A percentile compares a stretch with the other conserved stretches of the same genome.
phyloP scores from a whole-genome alignment of 2,797 vertebrate species.

The Rhinophrynus dorsalis region DNA sequence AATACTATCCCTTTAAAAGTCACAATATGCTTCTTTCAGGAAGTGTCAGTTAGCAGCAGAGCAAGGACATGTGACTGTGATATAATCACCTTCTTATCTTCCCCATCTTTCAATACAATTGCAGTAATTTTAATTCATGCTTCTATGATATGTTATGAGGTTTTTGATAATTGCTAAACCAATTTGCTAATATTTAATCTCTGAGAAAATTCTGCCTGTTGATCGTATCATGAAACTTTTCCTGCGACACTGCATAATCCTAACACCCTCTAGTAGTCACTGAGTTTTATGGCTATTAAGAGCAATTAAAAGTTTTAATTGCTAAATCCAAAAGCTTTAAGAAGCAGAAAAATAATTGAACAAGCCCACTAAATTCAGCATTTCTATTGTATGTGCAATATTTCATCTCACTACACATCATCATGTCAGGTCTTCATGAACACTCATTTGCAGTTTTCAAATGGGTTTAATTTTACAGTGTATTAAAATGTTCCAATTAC shows the following conservation, averaged over 20 bases:
- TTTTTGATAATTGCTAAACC: constrained; percentile 23
- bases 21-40: no score
- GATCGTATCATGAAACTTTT: constrained; percentile 36
- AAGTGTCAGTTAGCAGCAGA: no score
- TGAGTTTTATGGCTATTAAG: constrained; percentile 32
- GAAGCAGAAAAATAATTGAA: constrained; percentile 31
- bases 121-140: constrained; percentile 33
- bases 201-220: constrained; percentile 22
- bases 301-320: constrained; percentile 45
- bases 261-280: constrained; percentile 9
- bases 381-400: constrained; percentile 38
- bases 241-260: constrained; percentile 26
- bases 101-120: constrained; percentile 37
- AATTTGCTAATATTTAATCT: constrained; percentile 40
- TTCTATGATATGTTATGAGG: constrained; percentile 42
- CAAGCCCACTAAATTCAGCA: constrained; percentile 38
- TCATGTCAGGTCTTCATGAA: constrained; percentile 29
- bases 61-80: constrained; percentile 32
- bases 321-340: constrained; percentile 43
- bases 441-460: constrained; percentile 42
- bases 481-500: constrained; percentile 45
- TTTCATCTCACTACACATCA: constrained; percentile 18
- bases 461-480: constrained; percentile 41
- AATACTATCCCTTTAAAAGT: no score
- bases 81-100: constrained; percentile 27